A percentile compares a stretch with the other conserved stretches of the same genome.
phyloP scores from a whole-genome alignment of 2,888 invertebrate species.

The Apodemia hepburni region DNA sequence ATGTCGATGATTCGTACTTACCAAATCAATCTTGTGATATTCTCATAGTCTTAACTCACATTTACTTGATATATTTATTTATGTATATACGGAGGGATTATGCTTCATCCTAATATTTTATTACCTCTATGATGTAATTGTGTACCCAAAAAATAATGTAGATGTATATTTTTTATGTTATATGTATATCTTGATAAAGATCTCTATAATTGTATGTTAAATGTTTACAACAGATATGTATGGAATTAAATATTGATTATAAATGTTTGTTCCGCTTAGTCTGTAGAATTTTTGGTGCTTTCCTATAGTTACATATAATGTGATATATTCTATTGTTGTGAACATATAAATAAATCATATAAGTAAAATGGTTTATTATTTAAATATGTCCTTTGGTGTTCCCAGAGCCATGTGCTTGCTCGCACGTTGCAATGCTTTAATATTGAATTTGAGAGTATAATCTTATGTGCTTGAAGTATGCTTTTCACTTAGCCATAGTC shows the following conservation, averaged over 20 bases:
- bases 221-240: slow-evolving; percentile 12
- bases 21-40: slow-evolving; percentile 8
- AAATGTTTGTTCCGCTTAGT: slow-evolving; percentile 7
- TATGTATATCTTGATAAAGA: not conserved
- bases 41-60: not conserved
- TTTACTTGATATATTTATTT: not conserved
- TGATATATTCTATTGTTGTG: slow-evolving; percentile 20
- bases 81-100: not conserved
- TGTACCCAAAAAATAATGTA: not conserved
- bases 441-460: not conserved
- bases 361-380: slow-evolving; percentile 34
- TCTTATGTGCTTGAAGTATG: not conserved
- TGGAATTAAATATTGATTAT: slow-evolving; percentile 1
- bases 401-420: slow-evolving; percentile 30
- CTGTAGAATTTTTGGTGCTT: slow-evolving; percentile 16
- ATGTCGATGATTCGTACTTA: slow-evolving; percentile 21
- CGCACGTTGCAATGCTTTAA: not conserved
- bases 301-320: slow-evolving; percentile 19
- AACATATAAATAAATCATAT: slow-evolving; percentile 39
- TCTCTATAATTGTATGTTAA: slow-evolving; percentile 6
- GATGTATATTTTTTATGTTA: not conserved
- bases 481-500: not conserved
- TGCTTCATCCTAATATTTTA: no score
- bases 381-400: slow-evolving; percentile 23
- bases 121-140: not conserved